A percentile compares a stretch with the other conserved stretches of the same genome.
Evolutionary conservation across 2,888 invertebrate species (phyloP).

Genomic region (Andrena hattorfiana): DNA sequence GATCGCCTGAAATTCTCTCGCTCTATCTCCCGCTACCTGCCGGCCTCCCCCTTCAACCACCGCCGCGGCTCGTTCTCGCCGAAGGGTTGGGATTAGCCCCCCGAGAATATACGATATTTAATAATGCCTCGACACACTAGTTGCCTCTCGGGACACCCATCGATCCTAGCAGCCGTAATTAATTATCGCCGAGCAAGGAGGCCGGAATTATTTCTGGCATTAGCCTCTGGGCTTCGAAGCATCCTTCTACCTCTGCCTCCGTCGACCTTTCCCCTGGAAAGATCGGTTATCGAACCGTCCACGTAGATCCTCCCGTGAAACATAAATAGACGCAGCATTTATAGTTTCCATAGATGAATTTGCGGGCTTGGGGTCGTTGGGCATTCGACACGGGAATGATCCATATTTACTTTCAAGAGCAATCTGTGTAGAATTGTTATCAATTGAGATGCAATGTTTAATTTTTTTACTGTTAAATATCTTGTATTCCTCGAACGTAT

Average conservation of each 20-base stretch:
- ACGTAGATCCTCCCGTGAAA: neutral
- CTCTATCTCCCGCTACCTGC: neutral
- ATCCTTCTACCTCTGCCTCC: conserved; percentile 10
- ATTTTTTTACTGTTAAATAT: too few species aligned
- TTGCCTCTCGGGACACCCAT: conserved; percentile 74
- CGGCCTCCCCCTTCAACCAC: neutral
- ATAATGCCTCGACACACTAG: conserved; percentile 76
- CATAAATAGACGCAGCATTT: neutral
- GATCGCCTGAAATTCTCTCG: conserved; percentile 36
- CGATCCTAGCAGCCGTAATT: conserved; percentile 79
- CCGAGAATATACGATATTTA: conserved; percentile 75
- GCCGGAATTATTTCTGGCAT: conserved; percentile 68
- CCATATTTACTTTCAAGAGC: too few species aligned
- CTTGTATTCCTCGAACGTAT: too few species aligned
- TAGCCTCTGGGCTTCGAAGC: conserved; percentile 26
- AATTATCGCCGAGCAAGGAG: conserved; percentile 75
- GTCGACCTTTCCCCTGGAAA: neutral
- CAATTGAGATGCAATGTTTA: too few species aligned
- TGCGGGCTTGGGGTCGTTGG: neutral
- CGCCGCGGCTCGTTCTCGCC: conserved; percentile 13
- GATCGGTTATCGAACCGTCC: conserved; percentile 18
- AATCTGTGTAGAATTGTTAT: too few species aligned
- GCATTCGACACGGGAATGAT: too few species aligned
- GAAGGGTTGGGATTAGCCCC: conserved; percentile 70
- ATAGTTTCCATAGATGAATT: neutral